Conservation (phyloP, 2,113 vertebrate genomes). For the Pelvicachromis taeniatus region DNA sequence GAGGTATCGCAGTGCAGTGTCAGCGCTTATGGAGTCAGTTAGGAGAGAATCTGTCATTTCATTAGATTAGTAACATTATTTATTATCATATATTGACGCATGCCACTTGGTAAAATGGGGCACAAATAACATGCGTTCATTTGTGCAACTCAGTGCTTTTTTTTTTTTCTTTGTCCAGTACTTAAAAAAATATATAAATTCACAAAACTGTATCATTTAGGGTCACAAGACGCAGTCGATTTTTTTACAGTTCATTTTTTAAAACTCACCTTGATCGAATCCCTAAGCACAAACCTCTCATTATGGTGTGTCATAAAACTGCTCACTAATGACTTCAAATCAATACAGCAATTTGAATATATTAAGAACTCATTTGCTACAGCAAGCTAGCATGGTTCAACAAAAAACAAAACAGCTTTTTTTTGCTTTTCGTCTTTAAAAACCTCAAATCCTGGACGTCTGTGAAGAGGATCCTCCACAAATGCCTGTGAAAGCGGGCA, state of each 20-base stretch:
- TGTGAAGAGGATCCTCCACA: conserved; percentile 41
- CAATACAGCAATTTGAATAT: conserved; percentile 19
- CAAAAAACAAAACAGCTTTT: neutral
- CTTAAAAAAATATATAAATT: conserved; percentile 18
- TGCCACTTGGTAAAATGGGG: conserved; percentile 20
- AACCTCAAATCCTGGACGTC: neutral
- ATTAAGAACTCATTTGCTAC: conserved; percentile 20
- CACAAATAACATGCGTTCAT: conserved; percentile 34
- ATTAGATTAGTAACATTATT: conserved; percentile 59
- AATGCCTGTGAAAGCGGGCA: conserved; percentile 44
- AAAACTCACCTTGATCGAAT: conserved; percentile 3
- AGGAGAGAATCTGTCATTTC: conserved; percentile 59
- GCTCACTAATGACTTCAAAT: conserved; percentile 36
- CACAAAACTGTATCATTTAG: conserved; percentile 8
- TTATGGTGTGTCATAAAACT: neutral
- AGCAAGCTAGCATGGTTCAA: neutral
- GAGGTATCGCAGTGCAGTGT: conserved; percentile 43
- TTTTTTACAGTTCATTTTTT: neutral
- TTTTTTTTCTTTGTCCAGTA: neutral
- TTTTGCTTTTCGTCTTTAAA: conserved; percentile 9
- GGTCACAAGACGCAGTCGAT: neutral
- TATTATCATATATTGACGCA: conserved; percentile 56
- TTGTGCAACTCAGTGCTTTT: conserved; percentile 6
- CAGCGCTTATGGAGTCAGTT: conserved; percentile 54
- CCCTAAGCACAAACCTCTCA: neutral